Conservation (phyloP, 2,888 invertebrate species). For the Dryobota labecula region DNA sequence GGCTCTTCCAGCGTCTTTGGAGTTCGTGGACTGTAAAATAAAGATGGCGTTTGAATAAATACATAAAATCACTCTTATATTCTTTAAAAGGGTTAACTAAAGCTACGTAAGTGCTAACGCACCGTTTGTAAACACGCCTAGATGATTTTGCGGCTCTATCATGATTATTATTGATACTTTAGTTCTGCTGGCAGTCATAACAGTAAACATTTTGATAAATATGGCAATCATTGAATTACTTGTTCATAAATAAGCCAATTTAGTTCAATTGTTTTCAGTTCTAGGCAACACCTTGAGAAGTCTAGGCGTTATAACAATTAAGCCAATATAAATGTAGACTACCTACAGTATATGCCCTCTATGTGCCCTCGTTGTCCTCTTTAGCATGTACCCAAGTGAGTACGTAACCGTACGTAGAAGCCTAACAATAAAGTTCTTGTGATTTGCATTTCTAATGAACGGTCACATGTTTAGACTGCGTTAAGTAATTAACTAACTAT, state of each 20-base stretch:
- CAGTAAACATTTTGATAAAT: slow-evolving; percentile 46
- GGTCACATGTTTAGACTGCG: slow-evolving; percentile 6
- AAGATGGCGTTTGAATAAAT: slow-evolving; percentile 49
- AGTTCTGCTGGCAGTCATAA: slow-evolving; percentile 13
- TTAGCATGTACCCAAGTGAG: slow-evolving; percentile 38
- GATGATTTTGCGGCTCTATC: slow-evolving; percentile 1
- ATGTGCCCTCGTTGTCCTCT: slow-evolving; percentile 39
- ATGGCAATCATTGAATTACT: slow-evolving; percentile 59
- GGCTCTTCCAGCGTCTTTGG: slow-evolving; percentile 79
- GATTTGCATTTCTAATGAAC: slow-evolving; percentile 34
- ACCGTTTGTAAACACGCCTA: neutral
- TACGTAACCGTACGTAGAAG: slow-evolving; percentile 5
- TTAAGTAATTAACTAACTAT: neutral
- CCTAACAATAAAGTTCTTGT: slow-evolving; percentile 28
- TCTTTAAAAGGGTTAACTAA: neutral
- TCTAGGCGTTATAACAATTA: slow-evolving; percentile 52
- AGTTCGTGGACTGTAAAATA: slow-evolving; percentile 74
- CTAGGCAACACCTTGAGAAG: slow-evolving; percentile 55
- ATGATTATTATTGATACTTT: slow-evolving; percentile 39
- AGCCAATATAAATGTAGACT: slow-evolving; percentile 45
- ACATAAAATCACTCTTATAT: slow-evolving; percentile 28
- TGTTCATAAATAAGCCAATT: slow-evolving; percentile 57
- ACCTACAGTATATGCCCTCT: slow-evolving; percentile 42
- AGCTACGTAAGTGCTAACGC: neutral
- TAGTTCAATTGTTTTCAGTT: slow-evolving; percentile 58